These are phyloP conservation scores for Danionella cerebrum DNA, from an alignment of 2,113 vertebrate species.

Conservation along the genomic window DNA sequence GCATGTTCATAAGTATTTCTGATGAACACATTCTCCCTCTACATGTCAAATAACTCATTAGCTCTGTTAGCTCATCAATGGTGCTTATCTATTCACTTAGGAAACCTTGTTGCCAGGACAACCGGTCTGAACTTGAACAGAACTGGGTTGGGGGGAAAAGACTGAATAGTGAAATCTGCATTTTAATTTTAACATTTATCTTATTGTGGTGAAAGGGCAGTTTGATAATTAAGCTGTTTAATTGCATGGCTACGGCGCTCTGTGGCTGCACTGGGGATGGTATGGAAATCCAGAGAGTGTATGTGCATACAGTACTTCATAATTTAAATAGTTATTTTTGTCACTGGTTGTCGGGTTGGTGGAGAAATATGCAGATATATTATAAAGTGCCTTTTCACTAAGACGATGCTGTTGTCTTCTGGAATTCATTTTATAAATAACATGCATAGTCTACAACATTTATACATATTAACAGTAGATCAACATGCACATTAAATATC, in stretches of 20 bases:
- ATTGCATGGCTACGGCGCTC: slow-evolving; percentile 20
- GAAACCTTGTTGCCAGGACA: slow-evolving; percentile 53
- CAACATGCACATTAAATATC: no score
- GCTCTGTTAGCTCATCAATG: slow-evolving; percentile 14
- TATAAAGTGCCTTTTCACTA: background rate
- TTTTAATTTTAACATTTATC: slow-evolving; percentile 37
- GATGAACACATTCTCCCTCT: background rate
- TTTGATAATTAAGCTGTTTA: slow-evolving; percentile 39
- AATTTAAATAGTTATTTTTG: slow-evolving; percentile 36
- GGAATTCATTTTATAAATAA: no score
- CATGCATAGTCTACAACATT: no score
- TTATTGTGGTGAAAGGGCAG: slow-evolving; percentile 22
- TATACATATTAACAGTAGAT: no score
- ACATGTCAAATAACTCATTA: slow-evolving; percentile 14
- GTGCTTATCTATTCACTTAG: slow-evolving; percentile 26
- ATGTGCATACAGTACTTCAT: slow-evolving; percentile 27
- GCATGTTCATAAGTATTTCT: background rate
- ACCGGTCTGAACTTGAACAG: slow-evolving; percentile 45
- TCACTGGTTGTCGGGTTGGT: slow-evolving; percentile 11
- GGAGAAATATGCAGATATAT: slow-evolving; percentile 16
- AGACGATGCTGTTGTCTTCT: no score
- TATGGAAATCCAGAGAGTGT: slow-evolving; percentile 18
- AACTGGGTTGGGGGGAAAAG: slow-evolving; percentile 11
- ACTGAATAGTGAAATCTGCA: slow-evolving; percentile 14
- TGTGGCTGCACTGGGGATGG: slow-evolving; percentile 18